Base-by-base conservation (phyloP, 1,140 invertebrate genomes). In the Tribolium madens region DNA sequence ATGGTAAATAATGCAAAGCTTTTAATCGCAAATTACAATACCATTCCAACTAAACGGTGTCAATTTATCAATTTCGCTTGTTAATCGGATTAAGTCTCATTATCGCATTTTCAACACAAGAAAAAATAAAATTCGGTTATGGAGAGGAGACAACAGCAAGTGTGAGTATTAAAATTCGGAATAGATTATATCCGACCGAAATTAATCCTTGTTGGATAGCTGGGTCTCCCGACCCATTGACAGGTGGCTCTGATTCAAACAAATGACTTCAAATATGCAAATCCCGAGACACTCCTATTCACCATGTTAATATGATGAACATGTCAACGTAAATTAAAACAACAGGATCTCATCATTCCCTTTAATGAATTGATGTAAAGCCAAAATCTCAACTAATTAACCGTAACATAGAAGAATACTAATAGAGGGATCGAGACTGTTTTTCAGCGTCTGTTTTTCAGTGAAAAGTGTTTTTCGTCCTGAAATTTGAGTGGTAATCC, bases 401-500 rank as follows among this genome's bases (percentile, higher is more conserved):
- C 36, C 36, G 36, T 42, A 26, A 26, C 21, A 42, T 42, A 4
- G 36, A 26, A 57, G 57, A 64, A 64, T 33, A 64, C 26, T 64
- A 64, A 64, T 14, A 14, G 13, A 3, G 57, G 10, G 6, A 64
- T 33, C 13, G 57, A 36, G 33, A 5, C 10, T 9, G 33, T 36
- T 36, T 64, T 14, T 33, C 10, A 60, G n/a, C 53, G 53, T 60
- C n/a, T 21, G n/a, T 60, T 60, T 60, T 60, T 17, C 53, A 17
- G 53, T 60, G 18, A n/a, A n/a, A n/a, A n/a, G n/a, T n/a, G 53
- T 60, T 60, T 60, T 60, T 60, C 53, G 53, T 60, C 9, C 53
- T 14, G 57, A 64, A 64, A 64, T 64, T 64, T 64, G 57, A 64
- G 57, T 64, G 57, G 57, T 64, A 64, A 64, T 64, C 57, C 57